Evolutionary conservation across 1,140 invertebrate species (phyloP), one percentile per base, ranked within the genome.

Genomic region (Helicoverpa zea): DNA sequence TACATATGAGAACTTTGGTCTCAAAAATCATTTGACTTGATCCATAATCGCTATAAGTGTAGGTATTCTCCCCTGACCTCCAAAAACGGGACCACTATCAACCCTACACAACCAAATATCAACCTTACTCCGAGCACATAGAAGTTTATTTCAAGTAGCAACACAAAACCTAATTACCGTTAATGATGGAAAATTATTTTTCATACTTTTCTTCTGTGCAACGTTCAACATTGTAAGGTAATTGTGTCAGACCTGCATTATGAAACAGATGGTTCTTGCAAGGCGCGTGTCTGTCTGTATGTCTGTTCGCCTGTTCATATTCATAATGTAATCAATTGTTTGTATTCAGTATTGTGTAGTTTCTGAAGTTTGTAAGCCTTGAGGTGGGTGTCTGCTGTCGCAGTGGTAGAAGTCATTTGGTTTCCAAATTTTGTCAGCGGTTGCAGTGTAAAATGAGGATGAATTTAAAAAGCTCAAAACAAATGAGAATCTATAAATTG

Each of bases 171-270:
- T 4, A 47, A 66, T 66, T 66, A n/a, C 4, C n/a, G 7, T 1
- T n/a, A 47, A 66, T 49, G 43, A 66, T 18, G 11, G n/a, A 11
- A 47, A 66, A 66, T 23, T 59, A 49, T 64, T n/a, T 64, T 64
- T 64, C 14, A 3, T 4, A 16, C 23, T 12, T 58, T 23, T 23
- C 10, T 10, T 58, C 9, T 35, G n/a, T 66, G 11, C 1, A 64
- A n/a, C 12, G 5, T 18, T 10, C 14, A 23, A 68, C 35, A 66
- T 66, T 66, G 63, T 66, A 18, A 18, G 63, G n/a, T 66, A 12
- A 35, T 10, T 4, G 18, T 14, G 16, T 13, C 4, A 23, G 43
- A 13, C 14, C 16, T 12, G 23, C 3, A 49, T 68, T 68, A 68
- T 16, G 10, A 18, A 68, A 49, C 64, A 68, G 43, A 49, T 68